Conservation (phyloP, 2,113 vertebrate species). For the Pipa parva region DNA sequence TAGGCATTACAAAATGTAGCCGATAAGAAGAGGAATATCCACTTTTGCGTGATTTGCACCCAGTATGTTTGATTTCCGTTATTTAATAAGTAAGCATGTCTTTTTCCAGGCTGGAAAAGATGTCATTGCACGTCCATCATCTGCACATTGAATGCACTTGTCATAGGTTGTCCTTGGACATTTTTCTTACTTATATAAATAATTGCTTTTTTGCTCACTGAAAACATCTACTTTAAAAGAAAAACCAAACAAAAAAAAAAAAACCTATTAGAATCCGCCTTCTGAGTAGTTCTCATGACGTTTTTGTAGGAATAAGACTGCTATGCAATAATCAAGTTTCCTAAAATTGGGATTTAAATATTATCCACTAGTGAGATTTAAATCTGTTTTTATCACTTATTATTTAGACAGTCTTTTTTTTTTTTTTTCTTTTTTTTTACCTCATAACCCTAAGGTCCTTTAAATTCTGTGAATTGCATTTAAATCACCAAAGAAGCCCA, state of each 20-base stretch:
- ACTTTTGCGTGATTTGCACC: slow-evolving; percentile 22
- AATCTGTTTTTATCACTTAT: not conserved
- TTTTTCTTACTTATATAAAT: not conserved
- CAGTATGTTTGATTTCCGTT: slow-evolving; percentile 20
- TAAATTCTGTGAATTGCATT: not conserved
- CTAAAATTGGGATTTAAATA: not conserved
- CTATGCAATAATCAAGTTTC: not conserved
- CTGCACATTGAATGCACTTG: not conserved
- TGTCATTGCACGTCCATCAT: not conserved
- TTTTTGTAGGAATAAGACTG: too few species aligned
- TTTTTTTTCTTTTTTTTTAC: not conserved
- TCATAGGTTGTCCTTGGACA: not conserved
- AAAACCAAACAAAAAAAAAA: too few species aligned
- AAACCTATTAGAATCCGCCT: too few species aligned
- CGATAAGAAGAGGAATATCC: not conserved
- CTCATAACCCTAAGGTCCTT: not conserved
- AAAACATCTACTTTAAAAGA: too few species aligned
- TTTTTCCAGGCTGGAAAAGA: not conserved
- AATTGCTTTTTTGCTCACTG: not conserved
- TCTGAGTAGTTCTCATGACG: not conserved
- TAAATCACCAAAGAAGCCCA: not conserved
- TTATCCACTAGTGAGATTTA: not conserved
- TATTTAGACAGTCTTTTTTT: not conserved
- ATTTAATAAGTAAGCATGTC: slow-evolving; percentile 18
- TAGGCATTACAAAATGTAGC: not conserved